Conservation (phyloP, 2,113 vertebrate species). For the Mola mola region DNA sequence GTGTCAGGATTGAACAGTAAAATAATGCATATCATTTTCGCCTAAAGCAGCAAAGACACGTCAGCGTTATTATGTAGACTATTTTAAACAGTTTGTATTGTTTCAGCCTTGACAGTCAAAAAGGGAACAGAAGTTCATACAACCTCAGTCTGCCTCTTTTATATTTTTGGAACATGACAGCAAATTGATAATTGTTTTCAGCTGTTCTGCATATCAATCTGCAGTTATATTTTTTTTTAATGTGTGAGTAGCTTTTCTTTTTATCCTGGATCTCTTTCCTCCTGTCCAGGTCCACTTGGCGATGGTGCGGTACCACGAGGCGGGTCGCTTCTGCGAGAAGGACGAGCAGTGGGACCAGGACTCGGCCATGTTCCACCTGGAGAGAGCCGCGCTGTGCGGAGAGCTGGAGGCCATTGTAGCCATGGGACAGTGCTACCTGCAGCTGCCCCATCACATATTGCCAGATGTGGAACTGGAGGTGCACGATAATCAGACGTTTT, state of each 20-base stretch:
- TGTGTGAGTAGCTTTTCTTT: too few species aligned
- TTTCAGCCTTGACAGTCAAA: too few species aligned
- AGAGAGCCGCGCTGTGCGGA: constrained; percentile 90
- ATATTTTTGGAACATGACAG: too few species aligned
- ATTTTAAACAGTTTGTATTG: not conserved
- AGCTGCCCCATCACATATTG: constrained; percentile 94
- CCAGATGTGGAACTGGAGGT: constrained; percentile 89
- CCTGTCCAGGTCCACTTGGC: constrained; percentile 91
- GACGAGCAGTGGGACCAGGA: constrained; percentile 89
- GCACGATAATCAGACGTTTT: not conserved
- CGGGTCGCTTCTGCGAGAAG: constrained; percentile 91
- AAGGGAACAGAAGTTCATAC: too few species aligned
- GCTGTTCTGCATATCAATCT: too few species aligned
- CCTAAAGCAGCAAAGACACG: too few species aligned
- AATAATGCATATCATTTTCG: too few species aligned
- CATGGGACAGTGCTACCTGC: constrained; percentile 88
- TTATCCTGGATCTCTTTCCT: not conserved
- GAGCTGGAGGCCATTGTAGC: constrained; percentile 95
- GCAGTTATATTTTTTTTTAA: too few species aligned
- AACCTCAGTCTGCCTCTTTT: too few species aligned
- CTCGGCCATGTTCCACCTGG: constrained; percentile 92
- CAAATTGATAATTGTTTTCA: too few species aligned
- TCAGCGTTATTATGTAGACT: too few species aligned
- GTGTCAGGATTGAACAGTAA: too few species aligned
- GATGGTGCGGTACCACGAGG: constrained; percentile 95